Evolutionary conservation across 2,888 invertebrate genomes (phyloP).

Genomic region (Hirtodrosophila alboralis): DNA sequence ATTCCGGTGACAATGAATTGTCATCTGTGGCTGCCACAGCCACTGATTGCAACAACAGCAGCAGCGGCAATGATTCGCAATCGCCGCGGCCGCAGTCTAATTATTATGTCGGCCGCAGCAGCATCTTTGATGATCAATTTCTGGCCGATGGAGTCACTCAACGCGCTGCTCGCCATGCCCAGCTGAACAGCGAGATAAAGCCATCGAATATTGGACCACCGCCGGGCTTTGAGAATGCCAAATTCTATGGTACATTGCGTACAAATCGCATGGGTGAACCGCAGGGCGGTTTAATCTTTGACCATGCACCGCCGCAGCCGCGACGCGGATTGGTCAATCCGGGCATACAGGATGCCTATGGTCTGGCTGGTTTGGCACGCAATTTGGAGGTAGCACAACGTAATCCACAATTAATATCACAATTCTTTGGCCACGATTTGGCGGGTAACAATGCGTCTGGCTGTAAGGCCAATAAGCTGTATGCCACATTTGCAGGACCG

Average conservation of each 20-base stretch:
- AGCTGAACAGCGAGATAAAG: background rate
- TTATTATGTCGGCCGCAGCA: slow-evolving; percentile 2
- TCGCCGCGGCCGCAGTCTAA: background rate
- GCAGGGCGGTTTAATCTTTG: slow-evolving; percentile 54
- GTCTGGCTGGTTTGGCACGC: slow-evolving; percentile 49
- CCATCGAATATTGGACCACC: slow-evolving; percentile 27
- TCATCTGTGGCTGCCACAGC: slow-evolving; percentile 19
- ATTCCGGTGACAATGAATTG: slow-evolving; percentile 8
- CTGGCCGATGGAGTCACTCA: slow-evolving; percentile 39
- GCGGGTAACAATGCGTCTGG: slow-evolving; percentile 16
- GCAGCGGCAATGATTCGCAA: background rate
- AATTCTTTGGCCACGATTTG: slow-evolving; percentile 40
- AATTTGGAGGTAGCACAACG: slow-evolving; percentile 21
- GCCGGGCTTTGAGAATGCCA: slow-evolving; percentile 43
- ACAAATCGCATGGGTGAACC: slow-evolving; percentile 56
- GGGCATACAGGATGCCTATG: slow-evolving; percentile 31
- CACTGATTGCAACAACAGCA: slow-evolving; percentile 2
- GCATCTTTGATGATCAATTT: slow-evolving; percentile 52
- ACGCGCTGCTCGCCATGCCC: slow-evolving; percentile 26
- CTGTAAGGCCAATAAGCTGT: slow-evolving; percentile 16
- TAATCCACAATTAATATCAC: slow-evolving; percentile 14
- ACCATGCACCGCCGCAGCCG: slow-evolving; percentile 9
- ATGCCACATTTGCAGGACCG: slow-evolving; percentile 35
- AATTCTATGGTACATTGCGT: slow-evolving; percentile 44
- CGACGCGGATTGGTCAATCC: background rate